Base-by-base conservation (phyloP, 2,888 invertebrate genomes). In the Lobophora halterata region DNA sequence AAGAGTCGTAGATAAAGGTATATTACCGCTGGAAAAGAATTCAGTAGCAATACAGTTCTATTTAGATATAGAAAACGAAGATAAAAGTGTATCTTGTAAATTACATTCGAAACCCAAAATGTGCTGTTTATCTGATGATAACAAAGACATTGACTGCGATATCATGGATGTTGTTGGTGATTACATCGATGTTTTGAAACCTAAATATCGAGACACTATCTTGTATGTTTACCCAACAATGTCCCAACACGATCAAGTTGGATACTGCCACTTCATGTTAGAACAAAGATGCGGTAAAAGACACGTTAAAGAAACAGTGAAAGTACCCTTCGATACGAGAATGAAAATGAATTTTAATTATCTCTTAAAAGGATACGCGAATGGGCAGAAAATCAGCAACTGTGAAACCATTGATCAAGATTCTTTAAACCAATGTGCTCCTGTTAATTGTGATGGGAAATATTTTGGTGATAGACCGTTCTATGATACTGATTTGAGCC, bases 1-100 rank as follows among this genome's bases (percentile, higher is more conserved):
- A 34, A 58, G 48, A 21, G 55, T 85, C 14, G 28, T 73, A 33
- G 76, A 80, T 30, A 73, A 67, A 61, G 83, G 83, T n/a, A 32
- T 79, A 10, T 50, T 66, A 25, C 72, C 79, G 2, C 30, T 82
- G 10, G 60, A 69, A 13, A 62, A 45, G 14, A 55, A 71, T 17
- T 75, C 82, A 1, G 51, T 80, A 5, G 83, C 68, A 1, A 61
- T 83, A 29, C 73, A 72, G 38, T 74, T 85, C 45, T 83, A 57
- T 38, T 43, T 83, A 12, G 73, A 79, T 12, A 28, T 80, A 14
- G 71, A 70, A 46, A 82, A 81, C 39, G 51, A 50, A 25, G 61
- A 74, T 37, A 59, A 54, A 1, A 49, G 34, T 14, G 9, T n/a
- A n/a, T n/a, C 46, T 23, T 82, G 79, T 47, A 52, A 39, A 34